phyloP scores from a whole-genome alignment of 2,113 vertebrate species.

The Mustela nigripes region DNA sequence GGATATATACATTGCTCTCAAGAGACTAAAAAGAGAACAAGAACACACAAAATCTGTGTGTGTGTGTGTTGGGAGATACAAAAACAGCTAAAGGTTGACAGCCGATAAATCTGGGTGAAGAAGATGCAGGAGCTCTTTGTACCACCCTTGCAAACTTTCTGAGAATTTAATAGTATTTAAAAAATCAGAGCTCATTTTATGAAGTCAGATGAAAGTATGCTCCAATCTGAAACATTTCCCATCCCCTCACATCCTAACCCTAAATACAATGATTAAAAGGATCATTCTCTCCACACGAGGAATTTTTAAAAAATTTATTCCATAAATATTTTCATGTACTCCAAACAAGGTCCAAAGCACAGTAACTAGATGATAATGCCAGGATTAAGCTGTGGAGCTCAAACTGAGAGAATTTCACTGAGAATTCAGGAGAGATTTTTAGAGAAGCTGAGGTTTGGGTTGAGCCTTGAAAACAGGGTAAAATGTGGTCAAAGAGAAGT shows the following conservation, averaged over 20 bases:
- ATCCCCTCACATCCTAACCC: not conserved
- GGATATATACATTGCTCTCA: not conserved
- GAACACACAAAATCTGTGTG: too few species aligned
- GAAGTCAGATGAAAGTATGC: not conserved
- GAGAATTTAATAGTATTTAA: slow-evolving; percentile 14
- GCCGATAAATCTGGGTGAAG: not conserved
- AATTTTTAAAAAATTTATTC: not conserved
- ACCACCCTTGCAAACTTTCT: not conserved
- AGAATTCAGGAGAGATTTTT: not conserved
- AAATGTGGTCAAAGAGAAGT: not conserved
- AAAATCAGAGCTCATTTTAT: slow-evolving; percentile 14
- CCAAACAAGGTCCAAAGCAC: not conserved
- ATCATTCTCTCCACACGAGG: not conserved
- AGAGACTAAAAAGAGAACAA: not conserved
- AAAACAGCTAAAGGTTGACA: not conserved
- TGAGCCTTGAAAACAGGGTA: not conserved
- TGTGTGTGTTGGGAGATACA: not conserved
- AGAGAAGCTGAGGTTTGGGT: not conserved
- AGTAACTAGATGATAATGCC: not conserved
- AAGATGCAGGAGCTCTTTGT: not conserved
- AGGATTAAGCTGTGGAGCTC: not conserved
- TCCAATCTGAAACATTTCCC: not conserved
- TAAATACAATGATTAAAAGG: not conserved
- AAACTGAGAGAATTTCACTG: slow-evolving; percentile 10
- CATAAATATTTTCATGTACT: not conserved